Percentiles rank a stretch among this genome's conserved stretches.
phyloP scores from a whole-genome alignment of 37 sponge, comb jelly and placozoan genomes.

The Cliona cf. orientalis region DNA sequence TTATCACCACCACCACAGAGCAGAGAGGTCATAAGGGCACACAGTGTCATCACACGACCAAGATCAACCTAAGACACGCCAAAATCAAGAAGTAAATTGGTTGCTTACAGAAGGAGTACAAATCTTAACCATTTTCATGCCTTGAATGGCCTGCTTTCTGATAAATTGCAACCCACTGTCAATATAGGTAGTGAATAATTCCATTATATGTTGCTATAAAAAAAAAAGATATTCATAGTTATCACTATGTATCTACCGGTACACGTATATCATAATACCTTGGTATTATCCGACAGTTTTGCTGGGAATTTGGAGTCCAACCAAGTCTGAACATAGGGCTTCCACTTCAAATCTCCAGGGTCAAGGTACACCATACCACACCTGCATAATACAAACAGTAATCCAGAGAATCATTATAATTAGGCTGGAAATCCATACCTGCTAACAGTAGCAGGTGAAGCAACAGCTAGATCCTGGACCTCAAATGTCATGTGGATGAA shows the following conservation, averaged over 20 bases:
- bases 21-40: slow-evolving; percentile 79
- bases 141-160: slow-evolving; percentile 78
- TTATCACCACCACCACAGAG: slow-evolving; percentile 57
- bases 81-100: neutral
- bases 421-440: slow-evolving; percentile 45
- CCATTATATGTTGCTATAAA: slow-evolving; percentile 69
- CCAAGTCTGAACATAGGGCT: slow-evolving; percentile 91
- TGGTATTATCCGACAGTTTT: slow-evolving; percentile 78
- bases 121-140: slow-evolving; percentile 71
- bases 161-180: slow-evolving; percentile 93
- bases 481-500: slow-evolving; percentile 99
- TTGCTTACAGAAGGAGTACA: neutral
- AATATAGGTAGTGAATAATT: slow-evolving; percentile 85
- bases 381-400: slow-evolving; percentile 22
- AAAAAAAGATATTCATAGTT: slow-evolving; percentile 8
- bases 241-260: neutral
- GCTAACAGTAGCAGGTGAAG: slow-evolving; percentile 98
- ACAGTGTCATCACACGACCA: slow-evolving; percentile 76
- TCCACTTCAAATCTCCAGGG: slow-evolving; percentile 90
- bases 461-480: slow-evolving; percentile 97
- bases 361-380: slow-evolving; percentile 99
- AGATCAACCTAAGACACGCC: slow-evolving; percentile 75
- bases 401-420: neutral
- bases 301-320: slow-evolving; percentile 67
- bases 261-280: slow-evolving; percentile 29